phyloP scores from a whole-genome alignment of 2,113 vertebrate genomes.

The Megaceryle maxima region DNA sequence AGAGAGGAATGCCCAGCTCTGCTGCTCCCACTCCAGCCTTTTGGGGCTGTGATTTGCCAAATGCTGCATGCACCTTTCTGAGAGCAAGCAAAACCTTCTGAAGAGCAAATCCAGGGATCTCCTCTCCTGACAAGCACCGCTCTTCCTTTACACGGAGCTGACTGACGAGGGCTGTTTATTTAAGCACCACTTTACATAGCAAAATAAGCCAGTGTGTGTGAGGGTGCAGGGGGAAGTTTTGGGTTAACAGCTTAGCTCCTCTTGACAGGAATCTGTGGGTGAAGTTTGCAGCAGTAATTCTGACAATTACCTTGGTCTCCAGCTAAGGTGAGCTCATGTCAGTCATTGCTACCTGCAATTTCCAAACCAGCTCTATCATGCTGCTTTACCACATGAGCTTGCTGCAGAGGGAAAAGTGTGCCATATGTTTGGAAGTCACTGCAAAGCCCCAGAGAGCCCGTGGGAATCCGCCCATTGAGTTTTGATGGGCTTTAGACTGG shows the following conservation, averaged over 20 bases:
- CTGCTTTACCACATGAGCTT: background rate
- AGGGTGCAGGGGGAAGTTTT: accelerated
- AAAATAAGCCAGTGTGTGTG: background rate
- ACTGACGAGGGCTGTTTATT: background rate
- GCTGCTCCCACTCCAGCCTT: accelerated
- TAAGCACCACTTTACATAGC: background rate
- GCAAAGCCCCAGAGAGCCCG: background rate
- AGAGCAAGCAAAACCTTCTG: background rate
- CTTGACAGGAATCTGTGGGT: background rate
- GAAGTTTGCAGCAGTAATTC: background rate
- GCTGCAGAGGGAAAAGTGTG: background rate
- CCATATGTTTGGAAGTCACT: background rate
- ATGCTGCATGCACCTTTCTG: background rate
- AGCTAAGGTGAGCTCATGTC: background rate
- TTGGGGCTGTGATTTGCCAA: background rate
- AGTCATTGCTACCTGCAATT: background rate
- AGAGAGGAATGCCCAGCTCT: accelerated
- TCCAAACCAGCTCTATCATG: background rate
- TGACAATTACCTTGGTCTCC: background rate
- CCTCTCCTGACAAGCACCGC: background rate
- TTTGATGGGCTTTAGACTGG: background rate
- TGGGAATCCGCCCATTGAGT: background rate
- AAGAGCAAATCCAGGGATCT: background rate
- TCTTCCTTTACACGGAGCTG: background rate
- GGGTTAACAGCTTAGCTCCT: background rate